Evolutionary conservation across 2,888 invertebrate genomes (phyloP), one percentile per base, ranked within the genome.

Genomic region (Thyatira batis): DNA sequence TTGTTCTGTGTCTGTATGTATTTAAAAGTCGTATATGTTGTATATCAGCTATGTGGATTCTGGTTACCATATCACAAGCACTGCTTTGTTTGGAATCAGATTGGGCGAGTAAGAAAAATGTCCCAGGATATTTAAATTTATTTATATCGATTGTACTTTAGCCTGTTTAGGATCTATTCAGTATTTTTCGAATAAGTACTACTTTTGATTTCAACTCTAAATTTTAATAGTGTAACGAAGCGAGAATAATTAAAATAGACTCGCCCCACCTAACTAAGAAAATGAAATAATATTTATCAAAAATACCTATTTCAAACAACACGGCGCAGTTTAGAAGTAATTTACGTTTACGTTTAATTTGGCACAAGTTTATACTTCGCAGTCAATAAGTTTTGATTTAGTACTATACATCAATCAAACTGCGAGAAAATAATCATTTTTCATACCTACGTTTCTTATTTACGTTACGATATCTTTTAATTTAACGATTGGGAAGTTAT

Each of bases 321-420:
- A 39, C 17, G 39, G 39, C 39, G 39, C 39, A 39, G 39, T 39
- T 17, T 39, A 17, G 33, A 33, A 33, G 50, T 23, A 43, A 11
- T 23, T 11, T 52, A 58, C 55, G 44, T 51, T 51, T 52, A 43
- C 51, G 60, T 52, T n/a, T 46, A 60, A 67, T 72, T 75, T 78
- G 73, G 73, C 73, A 67, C 55, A 63, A 53, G 60, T 53, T 65
- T 69, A 61, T 60, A 67, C 59, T 70, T 76, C 63, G 69, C 54
- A 58, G 63, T 59, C 59, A 57, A 67, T 68, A 57, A 52, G 46
- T 57, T 68, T 61, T 69, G 69, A 79, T 80, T 80, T 79, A 80
- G 54, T 50, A 44, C 55, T 57, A 17, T 46, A 30, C 58, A 76
- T 76, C 71, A 67, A 71, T 73, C 73, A 67, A 45, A 59, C 53